These are phyloP conservation scores for Muntiacus muntjak DNA, from an alignment of 2,113 vertebrate genomes.

Conservation along the genomic window DNA sequence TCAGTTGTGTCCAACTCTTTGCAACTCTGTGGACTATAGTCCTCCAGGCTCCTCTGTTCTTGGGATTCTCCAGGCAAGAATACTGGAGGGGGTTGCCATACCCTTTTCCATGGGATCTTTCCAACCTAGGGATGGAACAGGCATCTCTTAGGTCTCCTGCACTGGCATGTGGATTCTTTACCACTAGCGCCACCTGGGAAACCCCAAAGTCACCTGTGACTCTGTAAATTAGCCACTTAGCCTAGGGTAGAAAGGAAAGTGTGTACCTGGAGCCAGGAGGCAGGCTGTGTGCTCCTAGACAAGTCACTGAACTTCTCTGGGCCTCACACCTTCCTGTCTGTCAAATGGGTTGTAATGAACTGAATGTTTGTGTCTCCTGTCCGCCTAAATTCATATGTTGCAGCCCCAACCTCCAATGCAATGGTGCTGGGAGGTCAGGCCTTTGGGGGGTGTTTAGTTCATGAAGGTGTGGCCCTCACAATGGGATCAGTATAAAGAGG, in stretches of 20 bases:
- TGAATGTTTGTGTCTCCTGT: not conserved
- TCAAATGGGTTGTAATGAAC: not conserved
- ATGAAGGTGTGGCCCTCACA: fast-evolving
- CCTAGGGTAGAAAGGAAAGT: not conserved
- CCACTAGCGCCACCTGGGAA: not conserved
- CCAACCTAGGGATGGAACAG: not conserved
- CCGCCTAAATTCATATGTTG: not conserved
- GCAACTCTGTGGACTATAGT: not conserved
- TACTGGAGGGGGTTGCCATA: not conserved
- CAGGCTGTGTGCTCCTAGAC: not conserved
- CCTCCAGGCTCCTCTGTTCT: not conserved
- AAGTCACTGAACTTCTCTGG: not conserved
- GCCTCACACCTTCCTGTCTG: not conserved
- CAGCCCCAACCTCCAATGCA: not conserved
- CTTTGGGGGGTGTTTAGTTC: not conserved
- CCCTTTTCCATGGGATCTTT: not conserved
- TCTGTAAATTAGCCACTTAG: not conserved
- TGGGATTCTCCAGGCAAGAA: not conserved
- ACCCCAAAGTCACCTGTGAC: not conserved
- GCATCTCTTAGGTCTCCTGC: not conserved
- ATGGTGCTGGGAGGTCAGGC: not conserved
- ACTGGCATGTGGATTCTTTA: not conserved
- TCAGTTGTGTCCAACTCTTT: not conserved
- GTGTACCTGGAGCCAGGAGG: not conserved
- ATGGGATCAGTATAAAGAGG: not conserved